These are phyloP conservation scores for Mercenaria mercenaria DNA, from an alignment of 1,140 invertebrate genomes.

Conservation along the genomic window DNA sequence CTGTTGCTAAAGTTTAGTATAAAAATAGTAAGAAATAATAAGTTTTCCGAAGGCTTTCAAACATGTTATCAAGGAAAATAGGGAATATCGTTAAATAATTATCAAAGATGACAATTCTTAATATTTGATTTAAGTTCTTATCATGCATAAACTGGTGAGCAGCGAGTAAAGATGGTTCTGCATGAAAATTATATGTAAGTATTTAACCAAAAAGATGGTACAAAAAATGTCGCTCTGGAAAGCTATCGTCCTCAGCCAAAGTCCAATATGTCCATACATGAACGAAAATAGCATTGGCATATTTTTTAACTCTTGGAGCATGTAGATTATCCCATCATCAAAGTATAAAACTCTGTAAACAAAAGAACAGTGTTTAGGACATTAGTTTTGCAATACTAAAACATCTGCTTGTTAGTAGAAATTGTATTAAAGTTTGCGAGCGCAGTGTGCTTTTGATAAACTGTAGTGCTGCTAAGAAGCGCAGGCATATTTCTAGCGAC, in stretches of 20 bases:
- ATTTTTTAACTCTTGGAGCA: not conserved
- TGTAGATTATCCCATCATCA: slow-evolving; percentile 77
- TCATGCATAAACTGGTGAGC: no score
- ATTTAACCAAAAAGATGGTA: no score
- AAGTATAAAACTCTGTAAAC: slow-evolving; percentile 78
- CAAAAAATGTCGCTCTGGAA: not conserved
- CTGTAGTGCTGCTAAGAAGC: slow-evolving; percentile 68
- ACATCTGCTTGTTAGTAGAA: not conserved
- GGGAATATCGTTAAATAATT: no score
- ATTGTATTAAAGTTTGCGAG: slow-evolving; percentile 34
- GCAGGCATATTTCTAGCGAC: slow-evolving; percentile 25
- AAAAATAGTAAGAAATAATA: no score
- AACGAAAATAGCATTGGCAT: not conserved
- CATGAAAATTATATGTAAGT: no score
- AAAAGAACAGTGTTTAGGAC: slow-evolving; percentile 69
- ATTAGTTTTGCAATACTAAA: not conserved
- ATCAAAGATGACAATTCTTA: no score
- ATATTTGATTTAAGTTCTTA: no score
- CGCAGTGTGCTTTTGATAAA: slow-evolving; percentile 41
- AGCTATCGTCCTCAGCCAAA: not conserved
- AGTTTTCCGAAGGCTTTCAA: no score
- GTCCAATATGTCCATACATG: not conserved
- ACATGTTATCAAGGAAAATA: no score
- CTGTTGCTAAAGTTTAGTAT: no score
- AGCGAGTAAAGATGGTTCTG: no score